Evolutionary conservation across 2,888 invertebrate genomes (phyloP), one percentile per base, ranked within the genome.

Genomic region (Diarsia brunnea): DNA sequence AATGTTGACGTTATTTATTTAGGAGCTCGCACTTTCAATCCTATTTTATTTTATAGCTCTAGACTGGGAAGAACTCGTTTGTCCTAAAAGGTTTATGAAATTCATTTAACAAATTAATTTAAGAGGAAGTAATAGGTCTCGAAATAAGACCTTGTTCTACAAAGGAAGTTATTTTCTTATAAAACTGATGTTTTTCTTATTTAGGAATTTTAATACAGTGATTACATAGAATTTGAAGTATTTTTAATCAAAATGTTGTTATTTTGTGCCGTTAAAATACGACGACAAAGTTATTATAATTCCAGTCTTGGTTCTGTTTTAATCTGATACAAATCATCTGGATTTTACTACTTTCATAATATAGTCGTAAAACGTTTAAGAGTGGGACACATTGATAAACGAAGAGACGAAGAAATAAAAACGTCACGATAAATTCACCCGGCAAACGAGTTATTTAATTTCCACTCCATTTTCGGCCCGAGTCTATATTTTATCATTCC

Each of bases 1-100:
- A 90, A 89, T 90, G 87, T 88, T 86, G 76, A 70, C 81, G 83
- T 88, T 89, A 89, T 91, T 91, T 90, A 87, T 89, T 90, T 86
- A 87, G 82, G 78, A 79, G 80, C 79, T 82, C 77, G 68, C 79
- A 81, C 77, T 87, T 86, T 69, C 80, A 75, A 81, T 82, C 75
- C 63, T 75, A 60, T 82, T 84, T 84, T 77, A 78, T 84, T 83
- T 87, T 80, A 81, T 78, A 74, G 65, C 77, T 60, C 73, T 70
- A 69, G 73, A 74, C 69, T 64, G 11, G 24, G 38, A 81, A 27
- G 43, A 70, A 73, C 49, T 60, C 67, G 47, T 75, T 81, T 70
- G 74, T 60, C 70, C 61, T 75, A 73, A 82, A 80, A 74, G 65
- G 73, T 60, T 84, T 66, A 74, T 80, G 47, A 79, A 71, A 75